These are phyloP conservation scores for Microtus richardsoni DNA, from an alignment of 2,113 vertebrate genomes.

Conservation along the genomic window DNA sequence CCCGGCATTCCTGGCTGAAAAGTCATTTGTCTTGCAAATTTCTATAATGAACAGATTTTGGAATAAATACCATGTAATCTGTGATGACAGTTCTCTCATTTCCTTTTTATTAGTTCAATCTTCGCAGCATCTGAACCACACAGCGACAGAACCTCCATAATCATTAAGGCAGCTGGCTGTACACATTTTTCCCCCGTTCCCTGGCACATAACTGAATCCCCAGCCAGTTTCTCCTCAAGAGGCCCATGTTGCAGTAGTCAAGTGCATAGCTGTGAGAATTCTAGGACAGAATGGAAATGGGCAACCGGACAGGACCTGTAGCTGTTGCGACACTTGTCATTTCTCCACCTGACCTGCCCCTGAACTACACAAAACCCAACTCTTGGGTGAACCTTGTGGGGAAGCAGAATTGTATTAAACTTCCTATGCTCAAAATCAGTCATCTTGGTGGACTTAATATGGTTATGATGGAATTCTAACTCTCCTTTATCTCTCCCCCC, in stretches of 20 bases:
- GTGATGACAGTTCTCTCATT: conserved; percentile 87
- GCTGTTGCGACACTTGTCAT: conserved; percentile 65
- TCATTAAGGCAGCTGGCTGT: conserved; percentile 82
- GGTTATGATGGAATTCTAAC: conserved; percentile 70
- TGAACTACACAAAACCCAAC: conserved; percentile 68
- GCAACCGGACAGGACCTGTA: neutral
- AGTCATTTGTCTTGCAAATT: conserved; percentile 88
- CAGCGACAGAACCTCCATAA: conserved; percentile 79
- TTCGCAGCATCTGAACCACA: conserved; percentile 87
- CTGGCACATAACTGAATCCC: conserved; percentile 75
- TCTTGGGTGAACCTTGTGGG: conserved; percentile 60
- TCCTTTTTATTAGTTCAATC: conserved; percentile 89
- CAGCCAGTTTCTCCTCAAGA: conserved; percentile 35
- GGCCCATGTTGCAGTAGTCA: conserved; percentile 41
- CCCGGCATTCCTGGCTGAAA: conserved; percentile 85
- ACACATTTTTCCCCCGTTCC: conserved; percentile 58
- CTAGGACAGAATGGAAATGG: conserved; percentile 2
- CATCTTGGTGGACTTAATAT: conserved; percentile 1
- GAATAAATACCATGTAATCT: conserved; percentile 89
- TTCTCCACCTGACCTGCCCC: conserved; percentile 78
- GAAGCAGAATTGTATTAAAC: conserved; percentile 67
- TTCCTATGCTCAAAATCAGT: conserved; percentile 66
- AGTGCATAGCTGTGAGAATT: conserved; percentile 38
- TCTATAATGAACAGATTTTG: conserved; percentile 88
- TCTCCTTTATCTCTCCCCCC: conserved; percentile 43